Evolutionary conservation across 37 sponge, comb jelly and placozoan species (phyloP), one percentile per base, ranked within the genome.

Genomic region (Cladorhizidae sp.): DNA sequence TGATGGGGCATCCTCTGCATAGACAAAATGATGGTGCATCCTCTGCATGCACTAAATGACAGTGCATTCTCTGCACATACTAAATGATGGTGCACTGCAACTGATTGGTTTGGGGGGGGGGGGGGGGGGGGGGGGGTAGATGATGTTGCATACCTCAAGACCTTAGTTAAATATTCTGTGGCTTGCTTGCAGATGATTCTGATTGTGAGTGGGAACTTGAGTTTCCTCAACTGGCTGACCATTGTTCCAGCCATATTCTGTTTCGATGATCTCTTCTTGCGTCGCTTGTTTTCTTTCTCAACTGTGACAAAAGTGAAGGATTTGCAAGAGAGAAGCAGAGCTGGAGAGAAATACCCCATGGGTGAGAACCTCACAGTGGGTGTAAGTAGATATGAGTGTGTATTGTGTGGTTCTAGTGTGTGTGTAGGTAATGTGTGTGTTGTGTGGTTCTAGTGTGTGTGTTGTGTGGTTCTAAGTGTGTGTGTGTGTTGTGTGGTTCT

Each of bases 201-300:
- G 0, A 92, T 96, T 7, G 22, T 88, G n/a, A 93, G 93, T 76
- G 97, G 97, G 3, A 96, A 96, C 57, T 86, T 96, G 43, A 90
- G 91, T 72, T 96, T 96, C 64, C 84, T 96, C 43, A 96, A 96
- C 79, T 96, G 93, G 97, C 86, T 96, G 40, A 96, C 97, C 18
- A 90, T 96, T 52, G 81, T 93, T 7, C 93, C 97, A 0, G 71
- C 83, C 57, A 90, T 96, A 38, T 90, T 88, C 83, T 96, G 93
- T 58, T 85, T 96, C 45, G 89, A 96, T 65, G 97, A 96, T 75
- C 62, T 25, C 54, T 67, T 57, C 35, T 70, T 96, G 21, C 38
- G 80, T 36, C 84, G 74, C 41, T 63, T 96, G 40, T 93, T 96
- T 61, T 40, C 91, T 38, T 23, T 18, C 0, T 35, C 54, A 17